Conservation (phyloP, 2,888 invertebrate genomes). For the Andricus quercusramuli region DNA sequence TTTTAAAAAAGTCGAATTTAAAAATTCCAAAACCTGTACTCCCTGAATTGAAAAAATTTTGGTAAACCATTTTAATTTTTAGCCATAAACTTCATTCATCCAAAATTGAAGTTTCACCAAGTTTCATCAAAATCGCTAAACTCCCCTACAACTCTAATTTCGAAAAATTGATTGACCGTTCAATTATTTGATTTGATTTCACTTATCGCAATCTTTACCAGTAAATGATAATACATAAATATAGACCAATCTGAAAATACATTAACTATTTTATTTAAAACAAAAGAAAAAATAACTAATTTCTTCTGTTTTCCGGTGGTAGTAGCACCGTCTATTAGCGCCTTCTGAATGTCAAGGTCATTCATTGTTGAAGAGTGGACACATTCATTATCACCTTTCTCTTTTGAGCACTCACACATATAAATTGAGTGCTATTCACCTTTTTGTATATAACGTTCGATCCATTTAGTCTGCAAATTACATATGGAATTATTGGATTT, state of each 20-base stretch:
- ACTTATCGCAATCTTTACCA: background rate
- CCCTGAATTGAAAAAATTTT: too few species aligned
- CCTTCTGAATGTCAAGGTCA: slow-evolving; percentile 17
- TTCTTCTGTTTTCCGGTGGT: background rate
- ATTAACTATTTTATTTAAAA: background rate
- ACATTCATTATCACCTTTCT: slow-evolving; percentile 31
- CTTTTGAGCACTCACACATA: background rate
- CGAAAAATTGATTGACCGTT: too few species aligned
- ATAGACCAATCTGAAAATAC: background rate
- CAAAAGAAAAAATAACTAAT: too few species aligned
- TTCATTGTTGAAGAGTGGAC: background rate
- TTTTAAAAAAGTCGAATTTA: too few species aligned
- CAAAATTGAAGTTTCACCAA: too few species aligned
- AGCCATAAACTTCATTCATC: too few species aligned
- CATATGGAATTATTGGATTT: slow-evolving; percentile 23
- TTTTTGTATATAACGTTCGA: slow-evolving; percentile 1
- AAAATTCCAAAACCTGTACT: too few species aligned
- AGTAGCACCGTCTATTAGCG: background rate
- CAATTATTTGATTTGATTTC: background rate
- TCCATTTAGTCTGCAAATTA: slow-evolving; percentile 21
- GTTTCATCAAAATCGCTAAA: too few species aligned
- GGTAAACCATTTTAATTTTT: too few species aligned
- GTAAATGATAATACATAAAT: background rate
- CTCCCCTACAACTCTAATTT: too few species aligned
- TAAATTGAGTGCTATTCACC: background rate